Evolutionary conservation across 2,888 invertebrate genomes (phyloP).

Genomic region (Barypeithes pellucidus): DNA sequence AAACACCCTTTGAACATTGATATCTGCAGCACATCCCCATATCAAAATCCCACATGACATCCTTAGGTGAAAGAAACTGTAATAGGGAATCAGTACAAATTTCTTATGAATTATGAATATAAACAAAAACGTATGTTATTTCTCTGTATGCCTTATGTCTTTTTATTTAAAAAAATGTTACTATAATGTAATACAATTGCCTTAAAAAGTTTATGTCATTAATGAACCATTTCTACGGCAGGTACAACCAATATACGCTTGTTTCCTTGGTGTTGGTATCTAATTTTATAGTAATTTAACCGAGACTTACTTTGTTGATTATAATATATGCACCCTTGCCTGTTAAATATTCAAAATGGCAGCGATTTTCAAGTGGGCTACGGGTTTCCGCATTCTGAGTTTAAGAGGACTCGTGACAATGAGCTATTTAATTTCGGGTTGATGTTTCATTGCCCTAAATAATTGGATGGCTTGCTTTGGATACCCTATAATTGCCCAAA

Average conservation of each 20-base stretch:
- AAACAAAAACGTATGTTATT: too few relatives aligned
- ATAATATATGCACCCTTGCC: slow-evolving; percentile 49
- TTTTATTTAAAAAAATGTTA: too few relatives aligned
- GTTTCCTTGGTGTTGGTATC: slow-evolving; percentile 25
- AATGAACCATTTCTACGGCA: too few relatives aligned
- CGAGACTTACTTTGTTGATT: slow-evolving; percentile 41
- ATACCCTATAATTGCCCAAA: slow-evolving; percentile 40
- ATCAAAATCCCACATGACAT: too few relatives aligned
- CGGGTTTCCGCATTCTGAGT: slow-evolving; percentile 37
- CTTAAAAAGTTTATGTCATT: too few relatives aligned
- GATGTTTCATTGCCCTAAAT: slow-evolving; percentile 44
- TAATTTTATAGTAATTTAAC: slow-evolving; percentile 46
- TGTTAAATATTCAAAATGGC: slow-evolving; percentile 52
- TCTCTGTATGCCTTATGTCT: too few relatives aligned
- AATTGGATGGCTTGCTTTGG: slow-evolving; percentile 44
- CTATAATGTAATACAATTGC: too few relatives aligned
- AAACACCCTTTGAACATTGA: too few relatives aligned
- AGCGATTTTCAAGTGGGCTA: slow-evolving; percentile 47
- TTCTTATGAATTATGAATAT: too few relatives aligned
- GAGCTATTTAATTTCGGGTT: slow-evolving; percentile 38
- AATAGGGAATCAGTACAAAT: too few relatives aligned
- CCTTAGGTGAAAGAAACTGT: too few relatives aligned
- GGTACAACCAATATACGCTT: not conserved
- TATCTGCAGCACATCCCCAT: too few relatives aligned
- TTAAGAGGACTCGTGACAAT: slow-evolving; percentile 31